Base-by-base conservation (phyloP, 2,888 invertebrate species). In the Eledona agricola region DNA sequence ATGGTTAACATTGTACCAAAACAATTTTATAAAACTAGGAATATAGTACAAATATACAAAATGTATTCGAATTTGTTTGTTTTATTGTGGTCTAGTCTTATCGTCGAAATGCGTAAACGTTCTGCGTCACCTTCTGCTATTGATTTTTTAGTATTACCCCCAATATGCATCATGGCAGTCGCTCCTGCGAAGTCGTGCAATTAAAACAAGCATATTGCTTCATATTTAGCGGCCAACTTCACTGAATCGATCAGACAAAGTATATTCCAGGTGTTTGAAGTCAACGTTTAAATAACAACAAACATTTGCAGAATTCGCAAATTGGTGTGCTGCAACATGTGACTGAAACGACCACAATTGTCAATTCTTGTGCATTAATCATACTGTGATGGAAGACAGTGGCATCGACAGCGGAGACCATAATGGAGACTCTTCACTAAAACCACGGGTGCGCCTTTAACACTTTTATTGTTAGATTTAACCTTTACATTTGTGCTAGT, bases 331-430 rank as follows among this genome's bases (percentile, higher is more conserved):
- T 12, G 3, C 15, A 47, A 25, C 31, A 25, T 45, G 37, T 45
- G 45, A 51, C 38, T 37, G 3, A 11, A 23, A 23, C 9, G 16
- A 6, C 7, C 7, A 15, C n/a, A 25, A 19, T n/a, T 19, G 20
- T n/a, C 7, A 22, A 13, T 28, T 26, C 29, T 6, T 11, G 11
- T 20, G 15, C 22, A 3, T 25, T 43, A 26, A 38, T 22, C 29
- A 10, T 22, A 31, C 51, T 55, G 47, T 32, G 54, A 79, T 79
- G 79, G 80, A 80, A 70, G 80, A 80, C 65, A 80, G 80, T 70
- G 80, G 81, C 11, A 80, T 80, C 16, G 70, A 80, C 62, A 79
- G 79, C 59, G 78, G 78, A 16, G 80, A 80, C 66, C 78, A 73
- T 54, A 71, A 74, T 69, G 73, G 72, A 69, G 65, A 79, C 73